Conservation (phyloP, 2,888 invertebrate genomes). For the Melinopterus prodromus region DNA sequence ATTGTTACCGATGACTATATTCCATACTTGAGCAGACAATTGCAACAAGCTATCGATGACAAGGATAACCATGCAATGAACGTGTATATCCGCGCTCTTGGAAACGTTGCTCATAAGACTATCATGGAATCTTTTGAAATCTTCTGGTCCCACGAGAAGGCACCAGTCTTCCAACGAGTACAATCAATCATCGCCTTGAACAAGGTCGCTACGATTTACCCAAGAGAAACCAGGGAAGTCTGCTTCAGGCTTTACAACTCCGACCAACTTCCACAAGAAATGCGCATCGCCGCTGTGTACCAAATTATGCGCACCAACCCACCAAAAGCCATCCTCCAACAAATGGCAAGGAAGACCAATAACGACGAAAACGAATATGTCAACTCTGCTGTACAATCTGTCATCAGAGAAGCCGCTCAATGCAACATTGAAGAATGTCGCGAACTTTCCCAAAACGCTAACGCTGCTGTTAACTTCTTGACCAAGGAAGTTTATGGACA, state of each 20-base stretch:
- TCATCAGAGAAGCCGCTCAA: conserved; percentile 66
- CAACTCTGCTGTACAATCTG: conserved; percentile 70
- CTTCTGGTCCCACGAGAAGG: conserved; percentile 62
- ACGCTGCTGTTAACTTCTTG: conserved; percentile 57
- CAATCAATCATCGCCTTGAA: conserved; percentile 69
- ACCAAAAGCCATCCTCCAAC: conserved; percentile 70
- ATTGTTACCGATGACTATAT: conserved; percentile 67
- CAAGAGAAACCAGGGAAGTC: conserved; percentile 65
- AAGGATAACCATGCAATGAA: conserved; percentile 67
- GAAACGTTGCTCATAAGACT: conserved; percentile 69
- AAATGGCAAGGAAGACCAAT: conserved; percentile 75
- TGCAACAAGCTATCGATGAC: conserved; percentile 64
- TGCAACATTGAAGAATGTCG: conserved; percentile 60
- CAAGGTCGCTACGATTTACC: conserved; percentile 63
- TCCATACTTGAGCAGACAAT: conserved; percentile 65
- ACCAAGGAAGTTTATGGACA: conserved; percentile 57
- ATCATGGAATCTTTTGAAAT: conserved; percentile 70
- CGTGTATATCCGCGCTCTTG: conserved; percentile 70
- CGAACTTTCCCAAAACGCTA: conserved; percentile 59
- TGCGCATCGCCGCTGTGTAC: conserved; percentile 71
- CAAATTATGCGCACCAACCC: conserved; percentile 70
- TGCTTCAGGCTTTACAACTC: conserved; percentile 74
- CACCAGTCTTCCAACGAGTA: conserved; percentile 69
- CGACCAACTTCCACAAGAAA: conserved; percentile 69
- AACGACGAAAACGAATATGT: conserved; percentile 71